phyloP scores from a whole-genome alignment of 1,140 invertebrate genomes.

The Sminthurides bifidus region DNA sequence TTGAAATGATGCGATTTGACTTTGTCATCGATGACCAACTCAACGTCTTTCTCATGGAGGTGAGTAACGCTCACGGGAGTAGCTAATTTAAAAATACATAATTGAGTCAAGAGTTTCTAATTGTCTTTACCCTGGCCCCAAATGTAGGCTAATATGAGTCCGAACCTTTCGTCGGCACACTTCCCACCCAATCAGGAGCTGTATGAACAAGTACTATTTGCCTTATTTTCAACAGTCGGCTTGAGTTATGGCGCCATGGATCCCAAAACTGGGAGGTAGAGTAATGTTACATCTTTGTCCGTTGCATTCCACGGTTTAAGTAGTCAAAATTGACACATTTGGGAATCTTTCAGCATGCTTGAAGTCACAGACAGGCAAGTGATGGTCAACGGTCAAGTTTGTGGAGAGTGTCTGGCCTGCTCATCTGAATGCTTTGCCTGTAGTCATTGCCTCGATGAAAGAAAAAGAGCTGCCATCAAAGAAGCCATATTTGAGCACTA shows the following conservation, averaged over 20 bases:
- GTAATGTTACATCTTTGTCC: conserved; percentile 6
- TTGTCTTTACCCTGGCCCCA: too few species aligned
- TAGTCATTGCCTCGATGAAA: not conserved
- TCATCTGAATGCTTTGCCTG: not conserved
- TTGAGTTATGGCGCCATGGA: conserved; percentile 44
- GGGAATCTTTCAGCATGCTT: not conserved
- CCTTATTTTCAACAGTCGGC: conserved; percentile 69
- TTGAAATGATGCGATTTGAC: conserved; percentile 89
- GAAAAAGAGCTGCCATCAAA: not conserved
- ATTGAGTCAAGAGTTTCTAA: too few species aligned
- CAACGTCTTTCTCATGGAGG: conserved; percentile 79
- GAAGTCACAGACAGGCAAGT: conserved; percentile 15
- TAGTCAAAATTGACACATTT: too few species aligned
- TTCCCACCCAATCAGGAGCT: conserved; percentile 74
- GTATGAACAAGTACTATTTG: conserved; percentile 87
- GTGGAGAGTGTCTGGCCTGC: not conserved
- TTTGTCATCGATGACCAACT: conserved; percentile 80
- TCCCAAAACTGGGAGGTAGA: too few species aligned
- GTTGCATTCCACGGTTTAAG: not conserved
- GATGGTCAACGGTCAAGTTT: conserved; percentile 12
- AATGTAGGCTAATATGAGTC: conserved; percentile 87
- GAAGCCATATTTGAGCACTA: not conserved
- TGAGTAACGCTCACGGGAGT: too few species aligned
- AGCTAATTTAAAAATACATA: too few species aligned
- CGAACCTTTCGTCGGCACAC: conserved; percentile 87